Conservation (phyloP, 2,797 vertebrate species). For the Acestrorhynchus altus region DNA sequence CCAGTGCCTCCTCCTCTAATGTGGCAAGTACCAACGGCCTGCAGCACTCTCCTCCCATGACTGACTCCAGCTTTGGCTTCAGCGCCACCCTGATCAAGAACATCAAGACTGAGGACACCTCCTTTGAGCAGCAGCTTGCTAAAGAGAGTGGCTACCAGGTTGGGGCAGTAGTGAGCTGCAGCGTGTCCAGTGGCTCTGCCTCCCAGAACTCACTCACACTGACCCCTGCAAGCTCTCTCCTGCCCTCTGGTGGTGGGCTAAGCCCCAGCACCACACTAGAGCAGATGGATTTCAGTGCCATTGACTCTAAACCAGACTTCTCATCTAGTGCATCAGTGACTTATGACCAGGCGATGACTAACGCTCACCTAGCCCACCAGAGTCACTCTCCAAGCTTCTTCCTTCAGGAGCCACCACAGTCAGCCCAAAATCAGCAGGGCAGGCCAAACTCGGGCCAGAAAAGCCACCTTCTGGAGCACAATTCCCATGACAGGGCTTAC, state of each 20-base stretch:
- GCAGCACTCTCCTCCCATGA: constrained; percentile 78
- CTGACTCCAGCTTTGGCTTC: constrained; percentile 81
- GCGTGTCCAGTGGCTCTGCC: constrained; percentile 76
- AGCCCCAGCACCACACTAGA: constrained; percentile 98
- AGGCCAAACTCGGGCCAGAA: constrained; percentile 76
- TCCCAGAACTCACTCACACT: constrained; percentile 86
- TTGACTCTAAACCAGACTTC: constrained; percentile 97
- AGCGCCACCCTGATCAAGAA: constrained; percentile 88
- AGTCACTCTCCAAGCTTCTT: constrained; percentile 97
- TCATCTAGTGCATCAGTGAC: constrained; percentile 74
- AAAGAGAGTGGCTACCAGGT: constrained; percentile 86
- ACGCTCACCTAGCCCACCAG: constrained; percentile 92
- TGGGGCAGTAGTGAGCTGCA: constrained; percentile 76
- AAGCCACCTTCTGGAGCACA: constrained; percentile 81
- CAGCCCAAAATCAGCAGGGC: constrained; percentile 76
- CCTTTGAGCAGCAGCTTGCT: constrained; percentile 97
- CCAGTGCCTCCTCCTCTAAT: constrained; percentile 82
- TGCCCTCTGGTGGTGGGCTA: constrained; percentile 94
- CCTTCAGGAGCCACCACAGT: constrained; percentile 91
- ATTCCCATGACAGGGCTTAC: constrained; percentile 76
- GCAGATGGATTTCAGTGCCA: constrained; percentile 99
- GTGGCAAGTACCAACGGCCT: constrained; percentile 64
- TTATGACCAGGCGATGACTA: constrained; percentile 91
- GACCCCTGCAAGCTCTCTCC: constrained; percentile 85
- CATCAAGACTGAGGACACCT: constrained; percentile 98